Conservation (phyloP, 1,140 invertebrate species). For the Anastrepha ludens region DNA sequence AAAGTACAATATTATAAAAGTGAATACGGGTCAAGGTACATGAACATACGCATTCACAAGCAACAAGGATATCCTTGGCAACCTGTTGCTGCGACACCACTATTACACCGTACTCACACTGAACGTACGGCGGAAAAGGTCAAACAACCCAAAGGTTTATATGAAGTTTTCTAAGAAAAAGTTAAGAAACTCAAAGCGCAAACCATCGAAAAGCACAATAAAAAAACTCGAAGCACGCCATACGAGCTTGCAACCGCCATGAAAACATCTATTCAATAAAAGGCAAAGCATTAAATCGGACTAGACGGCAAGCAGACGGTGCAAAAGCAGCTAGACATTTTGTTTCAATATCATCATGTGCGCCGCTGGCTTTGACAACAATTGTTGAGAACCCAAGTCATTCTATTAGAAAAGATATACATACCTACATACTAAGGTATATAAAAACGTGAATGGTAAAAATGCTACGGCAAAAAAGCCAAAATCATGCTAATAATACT, state of each 20-base stretch:
- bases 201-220: background rate
- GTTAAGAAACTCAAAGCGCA: conserved; percentile 15
- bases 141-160: conserved; percentile 15
- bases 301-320: conserved; percentile 32
- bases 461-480: background rate
- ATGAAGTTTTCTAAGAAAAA: conserved; percentile 31
- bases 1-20: background rate
- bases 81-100: conserved; percentile 9
- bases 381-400: background rate
- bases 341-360: too few relatives aligned
- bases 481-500: background rate
- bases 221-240: background rate
- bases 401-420: too few relatives aligned
- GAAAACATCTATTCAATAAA: background rate
- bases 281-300: conserved; percentile 7
- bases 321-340: background rate
- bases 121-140: conserved; percentile 18
- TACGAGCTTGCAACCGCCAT: background rate
- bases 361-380: too few relatives aligned
- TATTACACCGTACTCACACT: background rate
- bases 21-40: background rate
- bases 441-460: background rate
- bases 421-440: too few relatives aligned
- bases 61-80: conserved; percentile 8
- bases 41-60: background rate